Evolutionary conservation across 2,888 invertebrate genomes (phyloP), one percentile per base, ranked within the genome.

Genomic region (Acheta domesticus): DNA sequence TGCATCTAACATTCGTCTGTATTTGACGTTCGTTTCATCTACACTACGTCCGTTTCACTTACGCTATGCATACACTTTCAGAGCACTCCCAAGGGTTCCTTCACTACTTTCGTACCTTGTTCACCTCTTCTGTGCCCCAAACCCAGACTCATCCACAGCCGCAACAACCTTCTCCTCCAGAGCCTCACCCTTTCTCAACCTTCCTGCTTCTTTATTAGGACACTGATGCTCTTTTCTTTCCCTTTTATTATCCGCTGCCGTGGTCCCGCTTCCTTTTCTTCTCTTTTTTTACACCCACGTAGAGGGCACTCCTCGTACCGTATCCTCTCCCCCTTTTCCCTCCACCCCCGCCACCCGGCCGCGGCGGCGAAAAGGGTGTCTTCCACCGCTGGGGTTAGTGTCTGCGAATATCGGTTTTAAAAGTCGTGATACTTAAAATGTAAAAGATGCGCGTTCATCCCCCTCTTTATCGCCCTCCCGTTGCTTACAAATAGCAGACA

Each of bases 361-460:
- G 36, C 36, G 36, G 36, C 36, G 36, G 36, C 36, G 36, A 36
- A 36, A 36, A 36, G 36, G 36, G 36, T 36, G 36, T 36, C 36
- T 36, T 36, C 16, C 62, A 62, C 14, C 14, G 62, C 14, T 16
- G 62, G 62, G 14, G n/a, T 62, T 62, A 62, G 16, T 19, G 62
- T 62, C 62, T 62, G 62, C 62, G 62, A 62, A 62, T 62, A 62
- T 62, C 62, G 62, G 62, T 62, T 62, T 62, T 62, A 62, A n/a
- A 62, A 62, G 62, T 62, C 14, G 62, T 62, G 62, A 62, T 62
- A 62, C 62, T 62, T 62, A 62, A 62, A 62, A 62, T 62, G 62
- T 62, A 62, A 62, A 62, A 62, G 62, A 62, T 62, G 62, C n/a
- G 62, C 62, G 16, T 62, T 62, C 36, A 36, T 36, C 62, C n/a